phyloP scores from a whole-genome alignment of 1,140 invertebrate genomes.

The Hylyphantes graminicola region DNA sequence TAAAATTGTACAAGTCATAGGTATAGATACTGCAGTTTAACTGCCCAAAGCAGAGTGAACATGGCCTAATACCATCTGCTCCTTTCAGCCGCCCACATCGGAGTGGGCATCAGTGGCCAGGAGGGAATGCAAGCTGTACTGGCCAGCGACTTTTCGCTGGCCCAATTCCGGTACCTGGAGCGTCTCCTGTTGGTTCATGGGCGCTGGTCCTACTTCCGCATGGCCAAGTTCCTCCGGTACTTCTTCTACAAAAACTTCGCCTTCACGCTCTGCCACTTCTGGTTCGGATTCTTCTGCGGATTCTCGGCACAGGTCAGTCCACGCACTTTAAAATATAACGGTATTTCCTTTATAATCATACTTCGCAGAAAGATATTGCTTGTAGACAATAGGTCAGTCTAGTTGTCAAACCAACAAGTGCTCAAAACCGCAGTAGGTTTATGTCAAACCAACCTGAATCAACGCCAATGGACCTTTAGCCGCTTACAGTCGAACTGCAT shows the following conservation, averaged over 20 bases:
- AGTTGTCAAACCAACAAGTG: too few species aligned
- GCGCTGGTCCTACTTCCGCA: conserved; percentile 91
- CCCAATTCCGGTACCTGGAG: conserved; percentile 97
- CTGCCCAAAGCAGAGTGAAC: too few species aligned
- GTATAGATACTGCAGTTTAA: too few species aligned
- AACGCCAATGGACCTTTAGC: too few species aligned
- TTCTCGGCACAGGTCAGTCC: conserved; percentile 94
- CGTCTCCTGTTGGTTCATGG: conserved; percentile 96
- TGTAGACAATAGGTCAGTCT: too few species aligned
- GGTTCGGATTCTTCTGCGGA: conserved; percentile 99
- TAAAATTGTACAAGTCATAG: too few species aligned
- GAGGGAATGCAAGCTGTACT: conserved; percentile 99
- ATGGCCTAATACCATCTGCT: conserved; percentile 60
- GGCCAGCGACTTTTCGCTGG: conserved; percentile 96
- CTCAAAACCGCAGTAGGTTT: too few species aligned
- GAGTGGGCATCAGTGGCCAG: conserved; percentile 97
- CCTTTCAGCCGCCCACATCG: conserved; percentile 91
- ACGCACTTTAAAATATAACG: neutral
- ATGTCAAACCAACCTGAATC: too few species aligned
- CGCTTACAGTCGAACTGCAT: too few species aligned
- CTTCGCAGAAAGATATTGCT: neutral
- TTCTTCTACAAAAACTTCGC: conserved; percentile 99
- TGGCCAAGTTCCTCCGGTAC: conserved; percentile 96
- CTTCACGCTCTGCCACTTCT: conserved; percentile 98
- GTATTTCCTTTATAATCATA: neutral